Evolutionary conservation across 2,113 vertebrate genomes (phyloP).

Genomic region (Dolichotis patagonum): DNA sequence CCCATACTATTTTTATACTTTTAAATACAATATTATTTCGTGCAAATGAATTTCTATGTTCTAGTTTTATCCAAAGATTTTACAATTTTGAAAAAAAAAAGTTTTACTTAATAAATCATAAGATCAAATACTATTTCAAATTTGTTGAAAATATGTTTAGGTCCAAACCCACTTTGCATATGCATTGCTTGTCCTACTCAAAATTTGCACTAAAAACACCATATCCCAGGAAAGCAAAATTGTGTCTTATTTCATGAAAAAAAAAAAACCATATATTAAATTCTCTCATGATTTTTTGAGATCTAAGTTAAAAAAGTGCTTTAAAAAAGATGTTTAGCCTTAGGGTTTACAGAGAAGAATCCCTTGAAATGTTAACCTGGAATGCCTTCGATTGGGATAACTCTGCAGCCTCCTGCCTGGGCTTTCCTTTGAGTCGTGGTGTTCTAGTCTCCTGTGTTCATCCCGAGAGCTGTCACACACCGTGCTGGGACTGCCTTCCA

Average conservation of each 20-base stretch:
- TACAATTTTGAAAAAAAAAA: slow-evolving; percentile 43
- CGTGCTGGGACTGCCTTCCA: not conserved
- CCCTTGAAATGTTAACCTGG: not conserved
- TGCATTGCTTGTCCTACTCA: not conserved
- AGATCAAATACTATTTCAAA: slow-evolving; percentile 28
- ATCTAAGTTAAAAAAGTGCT: not conserved
- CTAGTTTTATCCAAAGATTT: slow-evolving; percentile 28
- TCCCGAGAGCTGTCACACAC: not conserved
- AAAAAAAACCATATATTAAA: too few species aligned
- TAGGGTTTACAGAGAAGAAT: not conserved
- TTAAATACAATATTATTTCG: slow-evolving; percentile 38
- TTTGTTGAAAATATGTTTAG: slow-evolving; percentile 44
- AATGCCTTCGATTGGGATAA: not conserved
- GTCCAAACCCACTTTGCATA: not conserved
- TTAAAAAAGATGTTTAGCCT: not conserved
- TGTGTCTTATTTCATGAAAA: slow-evolving; percentile 10
- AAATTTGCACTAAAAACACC: not conserved
- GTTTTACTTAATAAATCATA: not conserved
- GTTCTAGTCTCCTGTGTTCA: not conserved
- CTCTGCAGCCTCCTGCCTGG: not conserved
- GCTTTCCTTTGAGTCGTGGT: not conserved
- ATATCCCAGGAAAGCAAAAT: slow-evolving; percentile 7
- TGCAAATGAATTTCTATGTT: slow-evolving; percentile 18
- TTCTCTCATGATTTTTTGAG: slow-evolving; percentile 32
- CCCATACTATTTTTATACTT: not conserved